Evolutionary conservation across 2,113 vertebrate species (phyloP).

Genomic region (Parus major): DNA sequence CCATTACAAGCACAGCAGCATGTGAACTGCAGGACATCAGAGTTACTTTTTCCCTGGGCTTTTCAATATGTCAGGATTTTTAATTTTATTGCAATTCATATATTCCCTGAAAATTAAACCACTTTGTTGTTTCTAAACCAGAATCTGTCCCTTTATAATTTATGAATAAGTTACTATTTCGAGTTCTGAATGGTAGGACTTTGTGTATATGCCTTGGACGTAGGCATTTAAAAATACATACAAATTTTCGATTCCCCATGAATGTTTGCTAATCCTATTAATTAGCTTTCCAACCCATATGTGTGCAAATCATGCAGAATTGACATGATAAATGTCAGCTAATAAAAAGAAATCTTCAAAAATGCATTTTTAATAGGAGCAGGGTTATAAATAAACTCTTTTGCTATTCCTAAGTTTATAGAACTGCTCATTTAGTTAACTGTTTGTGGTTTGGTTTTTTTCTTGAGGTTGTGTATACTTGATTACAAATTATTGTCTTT

Average conservation of each 20-base stretch:
- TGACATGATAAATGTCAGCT: not conserved
- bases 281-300: not conserved
- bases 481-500: not conserved
- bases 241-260: not conserved
- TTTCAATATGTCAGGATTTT: constrained; percentile 46
- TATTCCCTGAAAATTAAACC: constrained; percentile 48
- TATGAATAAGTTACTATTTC: constrained; percentile 38
- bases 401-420: not conserved
- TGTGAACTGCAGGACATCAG: constrained; percentile 45
- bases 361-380: not conserved
- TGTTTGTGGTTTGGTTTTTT: not conserved
- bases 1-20: constrained; percentile 15
- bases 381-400: not conserved
- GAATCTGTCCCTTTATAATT: not conserved
- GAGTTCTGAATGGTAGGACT: constrained; percentile 11
- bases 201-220: not conserved
- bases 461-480: not conserved
- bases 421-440: not conserved
- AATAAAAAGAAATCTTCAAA: not conserved
- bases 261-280: not conserved
- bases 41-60: constrained; percentile 24
- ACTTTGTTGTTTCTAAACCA: constrained; percentile 19
- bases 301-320: not conserved
- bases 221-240: not conserved
- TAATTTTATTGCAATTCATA: constrained; percentile 38